Evolutionary conservation across 1,140 invertebrate species (phyloP).

Genomic region (Tetraneura akinire): DNA sequence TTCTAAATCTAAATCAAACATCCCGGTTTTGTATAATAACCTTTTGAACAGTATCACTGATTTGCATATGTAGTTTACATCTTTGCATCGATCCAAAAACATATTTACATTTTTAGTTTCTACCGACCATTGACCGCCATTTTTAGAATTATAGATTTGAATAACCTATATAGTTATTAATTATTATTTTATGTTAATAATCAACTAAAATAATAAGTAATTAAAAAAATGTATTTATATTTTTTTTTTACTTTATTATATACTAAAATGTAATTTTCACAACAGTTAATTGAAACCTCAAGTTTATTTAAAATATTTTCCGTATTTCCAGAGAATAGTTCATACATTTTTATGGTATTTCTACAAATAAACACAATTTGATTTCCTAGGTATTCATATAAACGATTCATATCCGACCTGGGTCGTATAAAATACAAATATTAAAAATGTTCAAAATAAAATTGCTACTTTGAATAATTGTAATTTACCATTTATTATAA

Average conservation of each 20-base stretch:
- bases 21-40: background rate
- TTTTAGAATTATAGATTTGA: conserved; percentile 31
- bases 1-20: background rate
- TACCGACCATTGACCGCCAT: background rate
- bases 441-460: background rate
- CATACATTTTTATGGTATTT: conserved; percentile 12
- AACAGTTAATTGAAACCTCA: background rate
- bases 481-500: conserved; percentile 38
- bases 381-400: conserved; percentile 36
- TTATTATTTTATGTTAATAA: too few species aligned
- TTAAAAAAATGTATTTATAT: too few species aligned
- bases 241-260: conserved; percentile 15
- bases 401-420: conserved; percentile 38
- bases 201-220: too few species aligned
- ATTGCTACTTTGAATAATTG: background rate
- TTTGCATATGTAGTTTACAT: conserved; percentile 27
- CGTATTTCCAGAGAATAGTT: background rate
- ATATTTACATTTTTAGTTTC: conserved; percentile 18
- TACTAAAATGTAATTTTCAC: conserved; percentile 30
- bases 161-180: background rate
- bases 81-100: conserved; percentile 45
- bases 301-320: conserved; percentile 6
- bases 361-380: conserved; percentile 35
- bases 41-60: conserved; percentile 25
- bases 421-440: background rate